Evolutionary conservation across 2,797 vertebrate genomes (phyloP), one percentile per base, ranked within the genome.

Genomic region (Labroides dimidiatus): DNA sequence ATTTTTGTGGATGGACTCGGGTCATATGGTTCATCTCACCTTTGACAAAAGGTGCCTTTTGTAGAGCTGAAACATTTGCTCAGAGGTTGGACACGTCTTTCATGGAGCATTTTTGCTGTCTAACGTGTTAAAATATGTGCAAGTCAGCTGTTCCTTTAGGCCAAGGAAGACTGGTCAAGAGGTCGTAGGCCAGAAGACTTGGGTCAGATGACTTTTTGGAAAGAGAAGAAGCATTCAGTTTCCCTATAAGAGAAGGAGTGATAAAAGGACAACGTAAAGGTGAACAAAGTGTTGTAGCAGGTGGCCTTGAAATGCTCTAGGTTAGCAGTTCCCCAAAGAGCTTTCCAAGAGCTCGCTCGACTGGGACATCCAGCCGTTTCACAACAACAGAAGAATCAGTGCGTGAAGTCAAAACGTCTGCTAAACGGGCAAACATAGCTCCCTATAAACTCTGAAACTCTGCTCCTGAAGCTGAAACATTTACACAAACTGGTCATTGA

Each of bases 181-280:
- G 61, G 80, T 80, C 74, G 82, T 66, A 78, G 48, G 67, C 4
- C 66, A 73, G 43, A 14, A 27, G 67, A 63, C 51, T 21, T 10
- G 27, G 58, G 76, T 80, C 87, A 82, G 33, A 42, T 78, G 68
- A 77, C 56, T 57, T 69, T 52, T 78, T 56, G 68, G 41, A 52
- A 76, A 37, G 51, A 60, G 48, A 48, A 59, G 57, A 43, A 60
- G 59, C 11, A 0, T 72, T 82, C 68, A 0, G 59, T 71, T 64
- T 75, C 2, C 72, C 58, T 64, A 64, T 53, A 12, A 53, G n/a
- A 51, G 72, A 27, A 50, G 57, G 57, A 8, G 27, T 13, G 19
- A 10, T 51, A 16, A 58, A 17, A 48, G 20, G 1, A n/a, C 20
- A 51, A 48, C 10, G 6, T 13, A 60, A 53, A 72, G 10, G 41